Base-by-base conservation (phyloP, 2,888 invertebrate genomes). In the Hyles lineata region DNA sequence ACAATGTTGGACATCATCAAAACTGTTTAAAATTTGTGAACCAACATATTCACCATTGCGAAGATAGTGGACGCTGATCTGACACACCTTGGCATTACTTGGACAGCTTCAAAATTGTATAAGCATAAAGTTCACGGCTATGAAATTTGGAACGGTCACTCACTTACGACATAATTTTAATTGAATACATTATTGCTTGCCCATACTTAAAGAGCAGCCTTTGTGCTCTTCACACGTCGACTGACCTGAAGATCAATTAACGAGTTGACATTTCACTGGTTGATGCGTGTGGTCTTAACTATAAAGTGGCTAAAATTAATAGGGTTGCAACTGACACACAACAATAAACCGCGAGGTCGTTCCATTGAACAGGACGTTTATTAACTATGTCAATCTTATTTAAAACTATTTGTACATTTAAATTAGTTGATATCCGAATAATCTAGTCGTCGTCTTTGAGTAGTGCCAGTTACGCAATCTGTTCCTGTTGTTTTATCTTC, bases 251-350 rank as follows among this genome's bases (percentile, higher is more conserved):
- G 35, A 72, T 67, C 72, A 89, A 89, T 90, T 89, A 89, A 76
- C 78, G 72, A 80, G 81, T 89, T 90, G 88, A 90, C 90, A 87
- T 85, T 85, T 88, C 87, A 83, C 87, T 85, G 80, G 75, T 62
- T 73, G 78, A 75, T 77, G 84, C 83, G 91, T 91, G 92, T 91
- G 92, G 91, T 90, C 90, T 74, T 73, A 74, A 77, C 76, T 76
- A 83, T 83, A 78, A 82, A 83, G 87, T 80, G 85, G 82, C 83
- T 83, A 80, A 81, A 82, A 85, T 85, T 85, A 89, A 87, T 86
- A 87, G 83, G 83, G 83, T 80, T 82, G 84, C 78, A 77, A 76
- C 83, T 83, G 81, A 85, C 88, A 88, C 86, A 82, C 80, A 82
- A 79, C 83, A 89, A 87, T 86, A 81, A 82, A 75, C 80, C 76